These are phyloP conservation scores for Dioctria rufipes DNA, from an alignment of 2,888 invertebrate species.

Conservation along the genomic window DNA sequence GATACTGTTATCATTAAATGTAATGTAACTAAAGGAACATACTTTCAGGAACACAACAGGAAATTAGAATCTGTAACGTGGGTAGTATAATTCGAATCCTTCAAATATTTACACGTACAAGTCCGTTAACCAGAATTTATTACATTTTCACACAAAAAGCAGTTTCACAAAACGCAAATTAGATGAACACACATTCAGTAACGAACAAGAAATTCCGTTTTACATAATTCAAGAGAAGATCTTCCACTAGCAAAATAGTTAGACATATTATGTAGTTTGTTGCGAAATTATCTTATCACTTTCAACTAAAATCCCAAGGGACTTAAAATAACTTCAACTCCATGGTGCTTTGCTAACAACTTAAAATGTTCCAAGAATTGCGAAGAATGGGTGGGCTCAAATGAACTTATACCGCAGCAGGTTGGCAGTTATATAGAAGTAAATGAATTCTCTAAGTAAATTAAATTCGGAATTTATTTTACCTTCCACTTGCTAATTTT, in stretches of 20 bases:
- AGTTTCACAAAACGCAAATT: not conserved
- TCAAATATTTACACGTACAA: not conserved
- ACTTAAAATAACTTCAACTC: not conserved
- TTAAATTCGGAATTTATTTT: not conserved
- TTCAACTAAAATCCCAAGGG: not conserved
- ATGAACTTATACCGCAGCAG: not conserved
- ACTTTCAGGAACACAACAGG: not conserved
- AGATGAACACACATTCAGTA: not conserved
- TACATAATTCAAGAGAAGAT: not conserved
- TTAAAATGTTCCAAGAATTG: no score
- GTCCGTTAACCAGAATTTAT: not conserved
- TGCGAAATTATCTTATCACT: slow-evolving; percentile 24
- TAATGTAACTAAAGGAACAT: not conserved
- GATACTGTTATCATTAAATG: no score
- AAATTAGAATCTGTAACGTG: no score
- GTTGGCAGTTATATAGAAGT: not conserved
- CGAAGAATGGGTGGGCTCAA: no score
- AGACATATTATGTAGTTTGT: slow-evolving; percentile 7
- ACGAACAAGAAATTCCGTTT: slow-evolving; percentile 12
- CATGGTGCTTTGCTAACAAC: no score
- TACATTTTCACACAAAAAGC: not conserved
- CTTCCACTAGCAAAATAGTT: not conserved
- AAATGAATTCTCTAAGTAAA: not conserved
- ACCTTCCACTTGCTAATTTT: not conserved
- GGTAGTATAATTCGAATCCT: not conserved